Base-by-base conservation (phyloP, 2,797 vertebrate species). In the Trematomus bernacchii region DNA sequence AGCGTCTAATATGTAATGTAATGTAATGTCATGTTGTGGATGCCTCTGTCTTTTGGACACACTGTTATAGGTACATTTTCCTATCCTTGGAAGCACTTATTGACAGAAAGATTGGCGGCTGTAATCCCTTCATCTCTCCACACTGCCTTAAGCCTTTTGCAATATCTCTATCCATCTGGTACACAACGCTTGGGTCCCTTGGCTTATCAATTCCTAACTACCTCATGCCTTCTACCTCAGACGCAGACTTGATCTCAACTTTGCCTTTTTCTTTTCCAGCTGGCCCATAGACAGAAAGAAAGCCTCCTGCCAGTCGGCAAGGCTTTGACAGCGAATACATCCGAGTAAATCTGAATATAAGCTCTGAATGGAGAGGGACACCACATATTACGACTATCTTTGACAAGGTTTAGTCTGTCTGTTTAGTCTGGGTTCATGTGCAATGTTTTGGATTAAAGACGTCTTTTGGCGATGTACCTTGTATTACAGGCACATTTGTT, bases 101-200 rank as follows among this genome's bases (percentile, higher is more conserved):
- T 89, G 84, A 90, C 81, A 72, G 71, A 77, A 81, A 74, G 85
- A 90, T 88, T 89, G 86, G 65, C 70, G 72, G 66, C 71, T 47
- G 62, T 87, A 90, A 92, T 89, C 85, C 76, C 80, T 81, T 89
- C 87, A 89, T 93, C 88, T 81, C 76, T 80, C 73, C 27, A 76
- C 48, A 62, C 73, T 52, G 78, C 87, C 68, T 74, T 76, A 87
- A 90, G 84, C 85, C 81, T 77, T 55, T 46, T 0, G 42, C 84
- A 76, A 73, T 89, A 88, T 91, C 90, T 90, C 72, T 42, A 79
- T 87, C 91, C 80, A 84, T 92, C 89, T 90, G 84, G 79, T 84
- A 85, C 78, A 86, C 79, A 84, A 71, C 46, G 55, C 77, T 74
- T 18, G 71, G 81, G 73, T 91, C 82, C 82, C 86, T 77, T 74